Evolutionary conservation across 2,888 invertebrate species (phyloP).

Genomic region (Charanyca ferruginea): DNA sequence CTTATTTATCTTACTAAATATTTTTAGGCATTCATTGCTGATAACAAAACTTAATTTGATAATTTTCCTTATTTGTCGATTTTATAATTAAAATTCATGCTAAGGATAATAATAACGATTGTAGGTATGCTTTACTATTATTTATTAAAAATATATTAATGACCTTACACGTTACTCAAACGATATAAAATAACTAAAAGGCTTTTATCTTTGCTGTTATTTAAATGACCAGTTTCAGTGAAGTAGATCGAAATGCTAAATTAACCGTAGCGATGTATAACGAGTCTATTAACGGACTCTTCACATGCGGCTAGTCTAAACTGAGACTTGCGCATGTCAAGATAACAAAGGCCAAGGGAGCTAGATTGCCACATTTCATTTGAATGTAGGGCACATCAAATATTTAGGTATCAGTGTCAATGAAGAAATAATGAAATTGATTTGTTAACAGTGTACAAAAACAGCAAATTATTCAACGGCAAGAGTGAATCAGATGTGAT

Average conservation of each 20-base stretch:
- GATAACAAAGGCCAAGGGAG: slow-evolving; percentile 63
- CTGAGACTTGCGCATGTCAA: slow-evolving; percentile 29
- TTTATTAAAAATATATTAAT: too few relatives aligned
- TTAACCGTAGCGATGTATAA: slow-evolving; percentile 40
- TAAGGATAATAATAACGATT: too few relatives aligned
- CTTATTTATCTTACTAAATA: too few relatives aligned
- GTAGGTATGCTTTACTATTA: too few relatives aligned
- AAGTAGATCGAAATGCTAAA: slow-evolving; percentile 45
- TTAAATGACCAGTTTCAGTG: slow-evolving; percentile 22
- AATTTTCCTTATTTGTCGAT: too few relatives aligned
- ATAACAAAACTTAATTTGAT: too few relatives aligned
- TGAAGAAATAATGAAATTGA: slow-evolving; percentile 32
- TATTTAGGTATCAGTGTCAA: slow-evolving; percentile 56
- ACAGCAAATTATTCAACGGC: slow-evolving; percentile 13
- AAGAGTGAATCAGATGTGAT: slow-evolving; percentile 4
- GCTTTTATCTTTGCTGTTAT: slow-evolving; percentile 12
- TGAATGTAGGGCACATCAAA: slow-evolving; percentile 44
- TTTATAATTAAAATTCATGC: too few relatives aligned
- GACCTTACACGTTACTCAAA: neutral
- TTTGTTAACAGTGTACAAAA: slow-evolving; percentile 15
- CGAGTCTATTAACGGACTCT: slow-evolving; percentile 38
- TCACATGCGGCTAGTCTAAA: slow-evolving; percentile 25
- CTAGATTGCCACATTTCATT: slow-evolving; percentile 51
- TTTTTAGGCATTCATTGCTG: too few relatives aligned
- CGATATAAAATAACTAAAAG: slow-evolving; percentile 1